Conservation (phyloP, 2,888 invertebrate species). For the Standfussiana lucernea region DNA sequence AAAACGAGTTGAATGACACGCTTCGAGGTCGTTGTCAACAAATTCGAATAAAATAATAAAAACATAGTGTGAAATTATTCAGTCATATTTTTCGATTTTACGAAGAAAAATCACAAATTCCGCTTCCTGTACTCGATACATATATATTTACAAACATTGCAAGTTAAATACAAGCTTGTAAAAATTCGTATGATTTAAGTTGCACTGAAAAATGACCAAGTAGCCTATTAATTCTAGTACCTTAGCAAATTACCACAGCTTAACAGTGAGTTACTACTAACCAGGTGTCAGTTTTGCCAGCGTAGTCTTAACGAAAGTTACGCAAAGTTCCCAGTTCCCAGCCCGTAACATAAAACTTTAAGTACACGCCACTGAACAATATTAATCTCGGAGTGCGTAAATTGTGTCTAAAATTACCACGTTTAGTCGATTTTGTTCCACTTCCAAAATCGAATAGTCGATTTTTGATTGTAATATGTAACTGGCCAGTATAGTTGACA, state of each 20-base stretch:
- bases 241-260: slow-evolving; percentile 40
- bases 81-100: not conserved
- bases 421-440: slow-evolving; percentile 58
- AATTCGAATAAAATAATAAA: slow-evolving; percentile 10
- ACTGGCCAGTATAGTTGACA: not conserved
- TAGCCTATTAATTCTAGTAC: not conserved
- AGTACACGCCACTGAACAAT: slow-evolving; percentile 72
- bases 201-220: not conserved
- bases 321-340: slow-evolving; percentile 72
- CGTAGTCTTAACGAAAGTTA: slow-evolving; percentile 63
- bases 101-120: not conserved
- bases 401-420: slow-evolving; percentile 59
- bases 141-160: too few species aligned
- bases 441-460: slow-evolving; percentile 6
- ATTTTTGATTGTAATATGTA: not conserved
- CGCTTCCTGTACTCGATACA: not conserved
- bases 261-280: slow-evolving; percentile 28
- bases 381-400: slow-evolving; percentile 66
- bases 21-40: not conserved
- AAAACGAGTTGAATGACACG: slow-evolving; percentile 20
- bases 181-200: not conserved
- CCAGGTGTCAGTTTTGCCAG: slow-evolving; percentile 60
- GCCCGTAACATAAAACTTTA: slow-evolving; percentile 78
- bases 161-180: too few species aligned
- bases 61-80: not conserved